A percentile compares a stretch with the other conserved stretches of the same genome.
These are phyloP conservation scores for Torymus tubicola DNA, from an alignment of 2,888 invertebrate species.

Conservation along the genomic window DNA sequence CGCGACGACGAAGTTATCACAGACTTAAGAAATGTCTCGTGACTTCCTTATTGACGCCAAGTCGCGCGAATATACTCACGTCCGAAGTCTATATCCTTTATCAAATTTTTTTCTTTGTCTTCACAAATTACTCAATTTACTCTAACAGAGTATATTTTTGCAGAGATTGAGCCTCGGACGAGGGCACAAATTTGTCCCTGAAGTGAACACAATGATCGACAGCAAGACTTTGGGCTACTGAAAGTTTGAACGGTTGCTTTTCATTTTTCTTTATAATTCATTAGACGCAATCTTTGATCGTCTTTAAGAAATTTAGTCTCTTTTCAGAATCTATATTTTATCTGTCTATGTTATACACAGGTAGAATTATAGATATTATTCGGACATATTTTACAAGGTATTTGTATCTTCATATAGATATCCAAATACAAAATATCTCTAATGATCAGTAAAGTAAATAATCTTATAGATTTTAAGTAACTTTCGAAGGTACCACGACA, in stretches of 20 bases:
- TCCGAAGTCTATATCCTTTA: not conserved
- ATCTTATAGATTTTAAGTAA: not conserved
- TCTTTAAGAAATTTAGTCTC: too few relatives aligned
- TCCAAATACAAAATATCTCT: too few relatives aligned
- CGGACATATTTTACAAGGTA: not conserved
- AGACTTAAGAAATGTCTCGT: constrained; percentile 60
- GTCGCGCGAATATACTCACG: constrained; percentile 3
- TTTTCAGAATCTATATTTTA: too few relatives aligned
- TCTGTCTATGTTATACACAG: too few relatives aligned
- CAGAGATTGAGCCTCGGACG: constrained; percentile 10
- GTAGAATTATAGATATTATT: too few relatives aligned
- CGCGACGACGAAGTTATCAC: constrained; percentile 64
- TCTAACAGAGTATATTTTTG: too few relatives aligned
- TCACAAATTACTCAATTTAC: too few relatives aligned
- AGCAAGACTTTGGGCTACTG: constrained; percentile 58
- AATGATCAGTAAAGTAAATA: too few relatives aligned
- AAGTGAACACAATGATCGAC: constrained; percentile 63
- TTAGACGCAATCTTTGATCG: not conserved
- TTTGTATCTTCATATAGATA: too few relatives aligned
- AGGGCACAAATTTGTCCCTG: constrained; percentile 42
- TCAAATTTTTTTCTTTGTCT: too few relatives aligned
- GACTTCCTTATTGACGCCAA: constrained; percentile 34
- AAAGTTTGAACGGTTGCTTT: constrained; percentile 14
- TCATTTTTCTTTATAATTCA: not conserved
- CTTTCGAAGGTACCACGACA: constrained; percentile 14